These are phyloP conservation scores for Tachysurus vachellii DNA, from an alignment of 2,113 vertebrate genomes.

Conservation along the genomic window DNA sequence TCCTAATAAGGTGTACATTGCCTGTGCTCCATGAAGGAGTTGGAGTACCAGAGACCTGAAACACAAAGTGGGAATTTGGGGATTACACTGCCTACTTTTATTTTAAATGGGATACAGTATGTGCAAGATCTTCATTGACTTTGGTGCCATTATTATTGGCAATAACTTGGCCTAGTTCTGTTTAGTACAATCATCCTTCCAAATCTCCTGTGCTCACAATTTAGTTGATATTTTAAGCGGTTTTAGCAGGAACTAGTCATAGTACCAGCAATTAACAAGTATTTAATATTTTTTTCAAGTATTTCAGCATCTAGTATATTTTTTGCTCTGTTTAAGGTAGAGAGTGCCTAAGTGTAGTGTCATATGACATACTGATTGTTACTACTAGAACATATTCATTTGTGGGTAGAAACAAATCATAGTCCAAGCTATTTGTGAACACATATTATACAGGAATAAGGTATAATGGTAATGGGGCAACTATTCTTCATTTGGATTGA, in stretches of 20 bases:
- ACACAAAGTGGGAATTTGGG: not conserved
- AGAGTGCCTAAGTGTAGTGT: not conserved
- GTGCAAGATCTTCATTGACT: not conserved
- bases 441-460: not conserved
- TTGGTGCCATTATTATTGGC: slow-evolving; percentile 3
- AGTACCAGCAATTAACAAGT: not conserved
- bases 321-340: not conserved
- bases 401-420: not conserved
- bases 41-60: not conserved
- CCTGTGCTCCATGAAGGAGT: no score
- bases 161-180: not conserved
- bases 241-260: not conserved
- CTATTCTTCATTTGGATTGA: not conserved
- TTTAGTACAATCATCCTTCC: slow-evolving; percentile 1
- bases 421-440: no score
- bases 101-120: slow-evolving; percentile 12
- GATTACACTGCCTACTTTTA: not conserved
- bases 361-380: not conserved
- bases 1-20: no score
- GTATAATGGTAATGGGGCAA: not conserved
- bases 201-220: not conserved
- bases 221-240: not conserved
- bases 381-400: not conserved
- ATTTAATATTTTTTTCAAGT: not conserved
- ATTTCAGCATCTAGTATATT: not conserved